phyloP scores from a whole-genome alignment of 2,113 vertebrate species.

The Sus scrofa region T2T-Sscrofa CM000820.6:111223501-111224000 shows the following conservation, averaged over 20 bases:
- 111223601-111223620: conserved; percentile 29
- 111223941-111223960: conserved; percentile 55
- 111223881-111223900: not conserved
- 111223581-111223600: conserved; percentile 51
- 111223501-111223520: conserved; percentile 24
- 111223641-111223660: conserved; percentile 60
- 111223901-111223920: conserved; percentile 61
- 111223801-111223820: conserved; percentile 42
- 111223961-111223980: conserved; percentile 55
- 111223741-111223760: conserved; percentile 35
- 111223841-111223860: conserved; percentile 58
- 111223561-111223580: conserved; percentile 56
- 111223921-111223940: conserved; percentile 45
- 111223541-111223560: conserved; percentile 47
- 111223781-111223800: conserved; percentile 40
- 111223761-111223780: conserved; percentile 4
- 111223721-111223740: conserved; percentile 68
- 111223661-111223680: conserved; percentile 67
- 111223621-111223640: conserved; percentile 47
- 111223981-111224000: conserved; percentile 53
- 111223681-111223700: conserved; percentile 68
- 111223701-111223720: conserved; percentile 67
- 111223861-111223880: not conserved
- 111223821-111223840: not conserved
- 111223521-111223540: not conserved